Evolutionary conservation across 2,113 vertebrate genomes (phyloP).

Genomic region (Halichoerus grypus): DNA sequence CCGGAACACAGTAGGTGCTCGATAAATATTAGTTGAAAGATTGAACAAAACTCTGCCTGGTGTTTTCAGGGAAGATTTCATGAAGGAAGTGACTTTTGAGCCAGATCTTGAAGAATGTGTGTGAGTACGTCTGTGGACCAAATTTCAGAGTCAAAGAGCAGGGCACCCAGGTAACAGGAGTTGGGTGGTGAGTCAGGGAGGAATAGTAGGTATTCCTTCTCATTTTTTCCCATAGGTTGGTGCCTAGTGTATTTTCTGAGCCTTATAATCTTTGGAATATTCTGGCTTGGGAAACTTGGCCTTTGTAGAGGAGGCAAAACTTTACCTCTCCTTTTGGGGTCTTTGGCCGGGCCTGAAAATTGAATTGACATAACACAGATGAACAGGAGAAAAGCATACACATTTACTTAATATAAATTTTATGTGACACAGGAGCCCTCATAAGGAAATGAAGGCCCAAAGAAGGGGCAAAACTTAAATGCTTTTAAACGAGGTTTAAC

Average conservation of each 20-base stretch:
- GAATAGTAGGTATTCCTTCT: not conserved
- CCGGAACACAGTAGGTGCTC: not conserved
- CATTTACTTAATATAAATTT: conserved; percentile 39
- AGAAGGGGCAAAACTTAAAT: conserved; percentile 10
- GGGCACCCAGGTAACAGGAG: not conserved
- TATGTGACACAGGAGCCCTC: not conserved
- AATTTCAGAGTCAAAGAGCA: conserved; percentile 36
- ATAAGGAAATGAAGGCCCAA: not conserved
- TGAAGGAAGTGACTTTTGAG: conserved; percentile 33
- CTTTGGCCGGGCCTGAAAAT: not conserved
- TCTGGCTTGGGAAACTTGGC: not conserved
- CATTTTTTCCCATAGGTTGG: not conserved
- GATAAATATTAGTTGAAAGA: not conserved
- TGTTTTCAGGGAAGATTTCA: not conserved
- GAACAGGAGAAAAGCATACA: conserved; percentile 1
- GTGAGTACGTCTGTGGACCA: not conserved
- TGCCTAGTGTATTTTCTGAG: not conserved
- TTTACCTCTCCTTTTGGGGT: not conserved
- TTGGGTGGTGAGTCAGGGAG: not conserved
- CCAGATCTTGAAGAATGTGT: not conserved
- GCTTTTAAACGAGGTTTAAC: not conserved
- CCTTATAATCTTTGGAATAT: conserved; percentile 10
- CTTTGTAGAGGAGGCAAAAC: not conserved
- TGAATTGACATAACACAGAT: not conserved
- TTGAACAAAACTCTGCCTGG: not conserved